Conservation (phyloP, 2,113 vertebrate genomes). For the Rhabdornis inornatus region DNA sequence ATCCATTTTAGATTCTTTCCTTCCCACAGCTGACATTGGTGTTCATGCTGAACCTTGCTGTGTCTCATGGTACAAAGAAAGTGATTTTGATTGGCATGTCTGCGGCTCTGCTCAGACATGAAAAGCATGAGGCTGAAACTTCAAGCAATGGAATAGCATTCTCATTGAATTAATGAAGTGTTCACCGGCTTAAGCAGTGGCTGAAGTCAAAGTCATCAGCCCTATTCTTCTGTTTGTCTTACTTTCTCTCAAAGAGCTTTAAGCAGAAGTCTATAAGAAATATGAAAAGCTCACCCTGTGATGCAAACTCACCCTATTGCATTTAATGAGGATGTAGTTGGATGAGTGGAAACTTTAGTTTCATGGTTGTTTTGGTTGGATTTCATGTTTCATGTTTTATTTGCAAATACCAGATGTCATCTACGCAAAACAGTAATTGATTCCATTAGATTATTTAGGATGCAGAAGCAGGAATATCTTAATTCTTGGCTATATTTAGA, state of each 20-base stretch:
- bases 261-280: not conserved
- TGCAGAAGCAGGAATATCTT: conserved; percentile 29
- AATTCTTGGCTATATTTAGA: conserved; percentile 34
- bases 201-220: not conserved
- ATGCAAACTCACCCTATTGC: not conserved
- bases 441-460: conserved; percentile 37
- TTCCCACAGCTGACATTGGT: not conserved
- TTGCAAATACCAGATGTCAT: conserved; percentile 42
- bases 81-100: not conserved
- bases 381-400: not conserved
- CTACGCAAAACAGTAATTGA: conserved; percentile 26
- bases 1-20: not conserved
- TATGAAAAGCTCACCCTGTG: not conserved
- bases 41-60: not conserved
- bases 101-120: not conserved
- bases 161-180: not conserved
- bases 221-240: not conserved
- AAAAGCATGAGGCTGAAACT: not conserved
- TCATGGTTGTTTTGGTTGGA: conserved; percentile 10
- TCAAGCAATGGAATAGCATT: not conserved
- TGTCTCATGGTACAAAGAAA: not conserved
- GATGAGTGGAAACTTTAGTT: not conserved
- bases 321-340: not conserved
- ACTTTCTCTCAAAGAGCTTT: not conserved
- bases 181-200: not conserved